Evolutionary conservation across 2,888 invertebrate genomes (phyloP).

Genomic region (Electrophaes corylata): DNA sequence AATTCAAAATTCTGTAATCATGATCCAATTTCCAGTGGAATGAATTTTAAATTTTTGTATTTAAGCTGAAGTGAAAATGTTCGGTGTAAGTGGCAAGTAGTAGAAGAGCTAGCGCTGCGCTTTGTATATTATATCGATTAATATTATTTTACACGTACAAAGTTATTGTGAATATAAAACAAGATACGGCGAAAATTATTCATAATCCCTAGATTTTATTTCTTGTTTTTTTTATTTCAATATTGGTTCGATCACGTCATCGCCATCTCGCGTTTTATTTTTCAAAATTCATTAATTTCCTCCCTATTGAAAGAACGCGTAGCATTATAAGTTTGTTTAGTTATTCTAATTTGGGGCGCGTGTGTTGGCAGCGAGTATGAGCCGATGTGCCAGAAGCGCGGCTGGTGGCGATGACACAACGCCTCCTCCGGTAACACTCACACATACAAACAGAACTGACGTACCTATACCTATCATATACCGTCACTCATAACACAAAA

Average conservation of each 20-base stretch:
- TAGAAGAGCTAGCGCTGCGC: slow-evolving; percentile 55
- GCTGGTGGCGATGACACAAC: slow-evolving; percentile 69
- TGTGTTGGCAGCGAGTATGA: slow-evolving; percentile 73
- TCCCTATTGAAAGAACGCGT: slow-evolving; percentile 3
- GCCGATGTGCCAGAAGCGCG: slow-evolving; percentile 66
- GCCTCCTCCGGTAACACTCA: slow-evolving; percentile 63
- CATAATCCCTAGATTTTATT: slow-evolving; percentile 25
- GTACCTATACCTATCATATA: slow-evolving; percentile 25
- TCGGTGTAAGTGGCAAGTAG: slow-evolving; percentile 31
- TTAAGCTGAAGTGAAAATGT: slow-evolving; percentile 22
- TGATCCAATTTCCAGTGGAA: slow-evolving; percentile 46
- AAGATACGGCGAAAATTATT: slow-evolving; percentile 1
- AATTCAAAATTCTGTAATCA: slow-evolving; percentile 19
- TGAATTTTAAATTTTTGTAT: slow-evolving; percentile 20
- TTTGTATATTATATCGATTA: slow-evolving; percentile 12
- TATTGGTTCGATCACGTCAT: slow-evolving; percentile 43
- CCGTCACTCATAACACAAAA: slow-evolving; percentile 2
- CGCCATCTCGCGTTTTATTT: slow-evolving; percentile 37
- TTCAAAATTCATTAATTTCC: slow-evolving; percentile 28
- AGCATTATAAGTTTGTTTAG: slow-evolving; percentile 17
- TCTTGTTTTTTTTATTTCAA: slow-evolving; percentile 33
- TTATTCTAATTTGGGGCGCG: slow-evolving; percentile 24
- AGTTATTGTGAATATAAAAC: neutral
- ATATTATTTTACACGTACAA: slow-evolving; percentile 15
- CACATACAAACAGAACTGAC: slow-evolving; percentile 31